Percentiles rank a stretch among this genome's conserved stretches.
These are phyloP conservation scores for Cassiopea andromeda DNA, from an alignment of 30 jellyfish, hydroid and myxozoan species.

Conservation along the genomic window DNA sequence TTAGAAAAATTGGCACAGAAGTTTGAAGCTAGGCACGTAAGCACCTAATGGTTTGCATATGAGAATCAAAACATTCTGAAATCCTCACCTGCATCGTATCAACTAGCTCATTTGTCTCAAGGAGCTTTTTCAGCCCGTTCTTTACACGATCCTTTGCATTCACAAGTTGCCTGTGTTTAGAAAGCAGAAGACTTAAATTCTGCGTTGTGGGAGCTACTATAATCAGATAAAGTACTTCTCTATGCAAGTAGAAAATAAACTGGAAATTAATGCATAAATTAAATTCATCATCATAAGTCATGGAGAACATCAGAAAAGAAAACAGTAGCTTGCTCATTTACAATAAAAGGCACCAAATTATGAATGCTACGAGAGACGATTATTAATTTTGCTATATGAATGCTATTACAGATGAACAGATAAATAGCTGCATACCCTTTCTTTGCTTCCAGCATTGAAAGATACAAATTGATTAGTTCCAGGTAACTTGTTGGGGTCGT, in stretches of 20 bases:
- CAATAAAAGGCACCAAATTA: no score
- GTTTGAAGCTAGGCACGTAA: background rate
- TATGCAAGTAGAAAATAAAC: no score
- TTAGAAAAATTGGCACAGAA: background rate
- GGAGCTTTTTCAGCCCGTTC: conserved; percentile 82
- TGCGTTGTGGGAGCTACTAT: no score
- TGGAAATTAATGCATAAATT: no score
- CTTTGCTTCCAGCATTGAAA: conserved; percentile 85
- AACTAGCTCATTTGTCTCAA: conserved; percentile 82
- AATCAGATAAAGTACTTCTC: no score
- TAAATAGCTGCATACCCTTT: conserved; percentile 46
- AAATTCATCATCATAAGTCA: no score
- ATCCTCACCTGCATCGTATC: conserved; percentile 89
- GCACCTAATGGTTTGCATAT: background rate
- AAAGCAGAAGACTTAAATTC: background rate
- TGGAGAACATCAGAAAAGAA: no score
- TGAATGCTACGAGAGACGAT: no score
- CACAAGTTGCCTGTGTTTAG: conserved; percentile 68
- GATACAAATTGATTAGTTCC: conserved; percentile 81
- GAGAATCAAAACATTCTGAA: background rate
- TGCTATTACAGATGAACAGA: no score
- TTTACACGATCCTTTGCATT: conserved; percentile 85
- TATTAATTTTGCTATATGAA: no score
- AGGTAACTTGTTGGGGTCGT: conserved; percentile 94
- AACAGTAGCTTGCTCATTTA: no score